A percentile compares a stretch with the other conserved stretches of the same genome.
Conservation (phyloP, 2,797 vertebrate species). For the Paguma larvata region DNA sequence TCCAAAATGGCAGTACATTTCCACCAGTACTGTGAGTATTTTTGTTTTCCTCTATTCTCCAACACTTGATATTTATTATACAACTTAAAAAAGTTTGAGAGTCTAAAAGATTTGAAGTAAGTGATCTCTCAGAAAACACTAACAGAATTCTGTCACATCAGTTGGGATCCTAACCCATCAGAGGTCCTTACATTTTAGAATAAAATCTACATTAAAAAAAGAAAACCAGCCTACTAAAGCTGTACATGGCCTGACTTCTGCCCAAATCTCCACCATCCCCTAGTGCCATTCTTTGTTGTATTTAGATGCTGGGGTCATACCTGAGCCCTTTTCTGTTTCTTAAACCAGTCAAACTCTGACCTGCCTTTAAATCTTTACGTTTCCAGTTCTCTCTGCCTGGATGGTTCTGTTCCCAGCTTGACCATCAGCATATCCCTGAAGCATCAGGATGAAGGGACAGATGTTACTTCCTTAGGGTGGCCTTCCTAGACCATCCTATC, state of each 20-base stretch:
- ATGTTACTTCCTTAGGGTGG: not conserved
- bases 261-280: not conserved
- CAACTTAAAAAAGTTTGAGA: constrained; percentile 22
- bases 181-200: not conserved
- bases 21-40: not conserved
- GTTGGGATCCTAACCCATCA: not conserved
- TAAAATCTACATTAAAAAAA: not conserved
- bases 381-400: not conserved
- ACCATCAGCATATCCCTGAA: not conserved
- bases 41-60: not conserved
- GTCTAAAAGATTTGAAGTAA: not conserved
- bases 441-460: not conserved
- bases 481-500: not conserved
- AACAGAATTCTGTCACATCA: not conserved
- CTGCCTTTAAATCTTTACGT: not conserved
- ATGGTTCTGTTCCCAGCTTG: not conserved
- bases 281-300: not conserved
- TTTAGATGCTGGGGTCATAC: not conserved
- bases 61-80: not conserved
- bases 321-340: not conserved
- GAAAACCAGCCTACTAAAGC: not conserved
- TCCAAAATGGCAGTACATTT: not conserved
- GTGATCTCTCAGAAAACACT: not conserved
- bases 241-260: not conserved
- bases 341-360: not conserved